Evolutionary conservation across 2,113 vertebrate species (phyloP), one percentile per base, ranked within the genome.

Genomic region (Trogon surrucura): DNA sequence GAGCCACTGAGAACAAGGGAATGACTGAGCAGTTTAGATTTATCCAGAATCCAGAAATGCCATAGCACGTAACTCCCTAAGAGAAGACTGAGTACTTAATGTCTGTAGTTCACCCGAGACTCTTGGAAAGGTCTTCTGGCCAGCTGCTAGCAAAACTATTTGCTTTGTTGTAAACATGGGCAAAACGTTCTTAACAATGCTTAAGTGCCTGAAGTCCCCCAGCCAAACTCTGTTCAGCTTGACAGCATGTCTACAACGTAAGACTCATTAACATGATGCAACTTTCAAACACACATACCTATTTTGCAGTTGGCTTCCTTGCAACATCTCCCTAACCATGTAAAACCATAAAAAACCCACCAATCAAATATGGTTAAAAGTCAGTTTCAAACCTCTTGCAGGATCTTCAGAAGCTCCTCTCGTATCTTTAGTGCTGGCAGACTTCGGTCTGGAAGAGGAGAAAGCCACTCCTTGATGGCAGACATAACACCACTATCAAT

Each of bases 401-500:
- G 97, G 93, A 99, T 99, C 98, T 98, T 98, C 41, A 99, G 98
- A 36, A 99, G 98, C 71, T 99, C 99, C 90, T 99, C 99, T 73
- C 99, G 96, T 97, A 99, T 99, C 91, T 99, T 98, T 7, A 99
- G 97, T 3, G 99, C 99, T 2, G 99, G 99, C 50, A 99, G 98
- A 54, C 99, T 99, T 91, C 99, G 98, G 89, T 99, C 99, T 8
- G 99, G 99, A 5, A 99, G 98, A 73, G 99, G 99, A 70, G 99
- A 99, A 97, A 99, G 99, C 99, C 99, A 99, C 87, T 99, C 99
- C 96, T 99, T 99, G 78, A 99, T 99, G 80, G 99, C 99, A 50
- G 98, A 98, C 99, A 99, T 99, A 88, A 99, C 99, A 2, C 99
- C 99, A n/a, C 99, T 99, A 96, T 99, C 99, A 57, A 99, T 99